phyloP scores from a whole-genome alignment of 2,113 vertebrate species.

The Pleuronectes platessa region DNA sequence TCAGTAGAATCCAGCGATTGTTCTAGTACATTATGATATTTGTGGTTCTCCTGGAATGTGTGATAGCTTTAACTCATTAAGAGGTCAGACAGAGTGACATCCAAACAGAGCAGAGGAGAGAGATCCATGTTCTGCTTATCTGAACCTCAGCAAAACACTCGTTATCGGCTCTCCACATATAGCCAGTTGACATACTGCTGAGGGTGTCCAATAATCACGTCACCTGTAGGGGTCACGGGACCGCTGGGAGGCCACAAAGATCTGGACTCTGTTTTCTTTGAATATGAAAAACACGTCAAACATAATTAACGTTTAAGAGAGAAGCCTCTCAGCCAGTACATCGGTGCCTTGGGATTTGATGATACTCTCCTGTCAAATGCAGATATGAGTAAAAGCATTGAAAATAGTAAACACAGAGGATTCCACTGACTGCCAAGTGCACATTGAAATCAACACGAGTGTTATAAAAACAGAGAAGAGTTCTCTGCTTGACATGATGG shows the following conservation, averaged over 20 bases:
- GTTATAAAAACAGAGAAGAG: slow-evolving; percentile 41
- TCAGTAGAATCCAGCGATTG: slow-evolving; percentile 54
- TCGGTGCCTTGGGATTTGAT: slow-evolving; percentile 17
- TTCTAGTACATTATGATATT: slow-evolving; percentile 14
- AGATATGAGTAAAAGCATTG: slow-evolving; percentile 24
- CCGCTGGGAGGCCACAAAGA: slow-evolving; percentile 26
- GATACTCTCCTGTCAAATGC: slow-evolving; percentile 6
- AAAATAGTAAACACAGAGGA: background rate
- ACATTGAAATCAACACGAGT: slow-evolving; percentile 18
- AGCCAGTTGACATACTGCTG: slow-evolving; percentile 49
- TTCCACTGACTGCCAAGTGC: slow-evolving; percentile 29
- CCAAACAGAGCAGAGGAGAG: slow-evolving; percentile 21
- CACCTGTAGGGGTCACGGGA: slow-evolving; percentile 56
- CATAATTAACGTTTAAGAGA: slow-evolving; percentile 30
- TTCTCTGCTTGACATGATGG: slow-evolving; percentile 23
- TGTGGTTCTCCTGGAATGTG: slow-evolving; percentile 51
- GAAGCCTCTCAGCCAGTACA: slow-evolving; percentile 27
- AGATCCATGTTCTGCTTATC: slow-evolving; percentile 39
- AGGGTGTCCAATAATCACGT: slow-evolving; percentile 55
- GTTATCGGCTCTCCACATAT: slow-evolving; percentile 38
- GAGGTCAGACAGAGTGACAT: slow-evolving; percentile 33
- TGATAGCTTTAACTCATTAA: slow-evolving; percentile 34
- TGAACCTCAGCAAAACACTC: slow-evolving; percentile 48
- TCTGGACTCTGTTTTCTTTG: slow-evolving; percentile 39
- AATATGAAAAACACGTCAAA: slow-evolving; percentile 5